Percentiles rank a stretch among this genome's conserved stretches.
These are phyloP conservation scores for Rallus limicola DNA, from an alignment of 2,113 vertebrate species.

Conservation along the genomic window DNA sequence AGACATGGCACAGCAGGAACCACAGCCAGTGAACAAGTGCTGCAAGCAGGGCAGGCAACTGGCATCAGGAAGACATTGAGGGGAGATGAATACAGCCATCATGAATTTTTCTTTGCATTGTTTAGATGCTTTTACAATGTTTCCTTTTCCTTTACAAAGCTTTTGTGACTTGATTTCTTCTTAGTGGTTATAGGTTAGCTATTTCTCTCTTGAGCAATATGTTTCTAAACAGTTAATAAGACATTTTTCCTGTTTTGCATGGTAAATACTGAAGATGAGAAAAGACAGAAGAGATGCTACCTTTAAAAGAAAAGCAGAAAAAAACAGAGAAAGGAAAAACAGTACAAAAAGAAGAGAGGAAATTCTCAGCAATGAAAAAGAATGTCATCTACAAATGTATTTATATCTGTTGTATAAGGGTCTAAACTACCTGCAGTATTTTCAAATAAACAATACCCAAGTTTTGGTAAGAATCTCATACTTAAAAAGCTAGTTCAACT, in stretches of 20 bases:
- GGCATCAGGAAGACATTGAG: not conserved
- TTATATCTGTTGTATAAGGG: not conserved
- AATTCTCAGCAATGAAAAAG: not conserved
- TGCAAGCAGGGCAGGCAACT: not conserved
- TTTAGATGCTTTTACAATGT: not conserved
- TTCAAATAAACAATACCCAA: not conserved
- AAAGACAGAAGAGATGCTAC: not conserved
- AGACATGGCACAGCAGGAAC: not conserved
- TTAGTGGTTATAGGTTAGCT: not conserved
- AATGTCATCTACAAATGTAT: not conserved
- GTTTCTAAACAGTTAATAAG: not conserved
- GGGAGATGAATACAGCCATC: too few relatives aligned
- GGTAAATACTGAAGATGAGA: not conserved
- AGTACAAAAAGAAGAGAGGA: not conserved
- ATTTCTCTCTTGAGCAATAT: not conserved
- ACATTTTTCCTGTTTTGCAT: not conserved
- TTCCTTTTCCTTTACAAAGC: not conserved
- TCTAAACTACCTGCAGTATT: not conserved
- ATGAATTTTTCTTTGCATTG: not conserved
- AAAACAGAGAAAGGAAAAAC: not conserved
- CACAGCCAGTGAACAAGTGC: fast-evolving
- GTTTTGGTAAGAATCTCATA: not conserved
- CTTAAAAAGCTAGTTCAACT: not conserved
- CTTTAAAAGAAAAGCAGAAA: not conserved
- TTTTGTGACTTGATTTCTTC: not conserved